A percentile compares a stretch with the other conserved stretches of the same genome.
Evolutionary conservation across 2,888 invertebrate species (phyloP).

Genomic region (Thereva unica): DNA sequence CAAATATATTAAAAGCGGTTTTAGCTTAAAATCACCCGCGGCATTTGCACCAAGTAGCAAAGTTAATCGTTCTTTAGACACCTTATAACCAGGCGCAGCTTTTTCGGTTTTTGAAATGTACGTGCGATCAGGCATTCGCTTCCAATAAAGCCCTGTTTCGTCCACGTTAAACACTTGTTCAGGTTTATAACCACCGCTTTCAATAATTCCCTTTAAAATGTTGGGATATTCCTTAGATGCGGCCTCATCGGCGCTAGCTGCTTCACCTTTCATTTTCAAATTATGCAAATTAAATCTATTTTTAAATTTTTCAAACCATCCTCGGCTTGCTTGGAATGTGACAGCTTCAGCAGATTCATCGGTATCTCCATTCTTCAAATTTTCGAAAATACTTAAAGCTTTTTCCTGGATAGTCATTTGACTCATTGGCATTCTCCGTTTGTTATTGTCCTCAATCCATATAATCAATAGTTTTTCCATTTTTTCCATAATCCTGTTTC

Average conservation of each 20-base stretch:
- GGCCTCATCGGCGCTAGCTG: no score
- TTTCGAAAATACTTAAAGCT: conserved; percentile 45
- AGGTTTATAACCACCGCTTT: conserved; percentile 42
- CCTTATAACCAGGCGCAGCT: conserved; percentile 43
- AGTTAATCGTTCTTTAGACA: conserved; percentile 47
- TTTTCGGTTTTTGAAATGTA: conserved; percentile 47
- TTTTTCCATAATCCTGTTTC: no score
- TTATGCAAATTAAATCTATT: conserved; percentile 43
- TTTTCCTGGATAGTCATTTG: no score
- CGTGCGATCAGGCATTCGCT: conserved; percentile 47
- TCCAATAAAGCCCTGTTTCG: conserved; percentile 46
- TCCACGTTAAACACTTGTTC: conserved; percentile 46
- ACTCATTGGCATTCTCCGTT: no score
- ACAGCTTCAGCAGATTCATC: conserved; percentile 40
- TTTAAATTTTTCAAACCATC: conserved; percentile 42
- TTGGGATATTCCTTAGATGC: conserved; percentile 35
- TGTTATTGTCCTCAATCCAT: no score
- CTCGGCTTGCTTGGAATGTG: conserved; percentile 39
- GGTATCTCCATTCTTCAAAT: conserved; percentile 41
- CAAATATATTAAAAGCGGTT: conserved; percentile 47
- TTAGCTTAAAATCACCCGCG: conserved; percentile 47
- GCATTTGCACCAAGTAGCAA: conserved; percentile 47
- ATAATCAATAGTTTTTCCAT: no score
- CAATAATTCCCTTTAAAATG: conserved; percentile 41
- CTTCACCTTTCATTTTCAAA: conserved; percentile 43